A percentile compares a stretch with the other conserved stretches of the same genome.
Evolutionary conservation across 2,888 invertebrate species (phyloP).

Genomic region (Thymelicus lineola): DNA sequence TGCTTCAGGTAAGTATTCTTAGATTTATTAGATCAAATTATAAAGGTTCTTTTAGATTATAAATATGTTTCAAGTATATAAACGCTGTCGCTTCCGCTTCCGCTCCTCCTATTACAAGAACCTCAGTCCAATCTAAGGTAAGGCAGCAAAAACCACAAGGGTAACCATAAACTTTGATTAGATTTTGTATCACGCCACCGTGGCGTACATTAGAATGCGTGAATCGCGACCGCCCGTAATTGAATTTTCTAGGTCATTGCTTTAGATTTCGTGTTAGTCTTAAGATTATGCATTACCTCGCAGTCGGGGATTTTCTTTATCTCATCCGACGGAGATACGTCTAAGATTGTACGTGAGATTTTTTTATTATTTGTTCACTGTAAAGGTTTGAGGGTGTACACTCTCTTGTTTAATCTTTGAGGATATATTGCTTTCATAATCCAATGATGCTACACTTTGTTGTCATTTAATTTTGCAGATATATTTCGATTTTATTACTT

Average conservation of each 20-base stretch:
- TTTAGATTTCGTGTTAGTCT: slow-evolving; percentile 61
- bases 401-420: slow-evolving; percentile 22
- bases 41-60: too few species aligned
- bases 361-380: slow-evolving; percentile 32
- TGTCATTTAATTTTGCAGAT: slow-evolving; percentile 21
- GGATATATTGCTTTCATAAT: slow-evolving; percentile 14
- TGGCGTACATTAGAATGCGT: slow-evolving; percentile 78
- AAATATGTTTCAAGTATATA: too few species aligned
- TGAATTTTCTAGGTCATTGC: slow-evolving; percentile 83
- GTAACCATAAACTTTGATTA: slow-evolving; percentile 83
- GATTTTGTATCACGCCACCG: slow-evolving; percentile 70
- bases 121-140: slow-evolving; percentile 53
- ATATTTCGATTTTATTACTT: background rate
- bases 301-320: slow-evolving; percentile 48
- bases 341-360: slow-evolving; percentile 38
- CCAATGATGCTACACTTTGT: slow-evolving; percentile 14
- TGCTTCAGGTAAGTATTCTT: too few species aligned
- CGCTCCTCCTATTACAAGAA: slow-evolving; percentile 50
- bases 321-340: slow-evolving; percentile 35
- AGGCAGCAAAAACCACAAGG: slow-evolving; percentile 74
- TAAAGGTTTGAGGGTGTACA: slow-evolving; percentile 25
- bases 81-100: slow-evolving; percentile 28
- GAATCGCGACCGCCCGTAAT: slow-evolving; percentile 75
- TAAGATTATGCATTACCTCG: slow-evolving; percentile 59
- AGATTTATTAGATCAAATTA: too few species aligned